These are phyloP conservation scores for Diabrotica undecimpunctata DNA, from an alignment of 1,140 invertebrate species.

Conservation along the genomic window DNA sequence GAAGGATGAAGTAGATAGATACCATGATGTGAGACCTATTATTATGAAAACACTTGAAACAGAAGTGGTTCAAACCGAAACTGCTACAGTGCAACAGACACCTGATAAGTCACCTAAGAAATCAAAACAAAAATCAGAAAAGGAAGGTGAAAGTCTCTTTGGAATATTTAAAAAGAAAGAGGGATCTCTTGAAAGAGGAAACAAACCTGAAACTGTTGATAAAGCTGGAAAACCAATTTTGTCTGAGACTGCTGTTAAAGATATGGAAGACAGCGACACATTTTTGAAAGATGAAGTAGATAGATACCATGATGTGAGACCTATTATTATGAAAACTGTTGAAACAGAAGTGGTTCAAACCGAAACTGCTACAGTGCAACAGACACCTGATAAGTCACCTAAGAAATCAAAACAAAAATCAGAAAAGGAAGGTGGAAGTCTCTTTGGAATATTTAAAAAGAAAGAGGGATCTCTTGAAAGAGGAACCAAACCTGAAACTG, in stretches of 20 bases:
- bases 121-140: not conserved
- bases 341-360: not conserved
- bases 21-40: slow-evolving; percentile 24
- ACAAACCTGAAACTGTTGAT: not conserved
- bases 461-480: not conserved
- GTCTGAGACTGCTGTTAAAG: not conserved
- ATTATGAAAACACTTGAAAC: not conserved
- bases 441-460: slow-evolving; percentile 12
- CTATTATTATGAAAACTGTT: not conserved
- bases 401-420: slow-evolving; percentile 8
- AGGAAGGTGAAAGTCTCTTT: slow-evolving; percentile 17
- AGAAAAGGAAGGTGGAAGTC: slow-evolving; percentile 3
- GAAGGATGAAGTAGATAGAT: slow-evolving; percentile 23
- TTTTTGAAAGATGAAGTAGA: slow-evolving; percentile 18
- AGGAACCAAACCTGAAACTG: slow-evolving; percentile 10
- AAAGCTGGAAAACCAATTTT: not conserved
- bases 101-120: not conserved
- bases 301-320: slow-evolving; percentile 21
- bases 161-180: slow-evolving; percentile 23
- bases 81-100: not conserved
- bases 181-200: slow-evolving; percentile 5
- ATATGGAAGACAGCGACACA: slow-evolving; percentile 4
- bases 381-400: not conserved
- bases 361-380: not conserved
- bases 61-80: not conserved